Conservation (phyloP, 2,888 invertebrate genomes). For the Agrochola lychnidis region DNA sequence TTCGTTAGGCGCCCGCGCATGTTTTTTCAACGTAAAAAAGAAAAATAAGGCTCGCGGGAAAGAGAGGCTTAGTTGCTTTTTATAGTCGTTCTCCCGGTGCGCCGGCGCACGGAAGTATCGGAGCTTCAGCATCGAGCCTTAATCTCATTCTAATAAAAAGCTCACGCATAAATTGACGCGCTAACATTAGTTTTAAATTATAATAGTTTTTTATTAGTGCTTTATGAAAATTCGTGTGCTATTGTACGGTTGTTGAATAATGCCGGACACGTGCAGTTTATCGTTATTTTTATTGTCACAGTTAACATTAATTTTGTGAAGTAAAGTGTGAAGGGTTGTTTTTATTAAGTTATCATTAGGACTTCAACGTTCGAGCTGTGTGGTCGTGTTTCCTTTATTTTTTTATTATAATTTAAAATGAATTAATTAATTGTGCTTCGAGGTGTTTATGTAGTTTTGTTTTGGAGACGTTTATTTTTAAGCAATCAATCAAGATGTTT, state of each 20-base stretch:
- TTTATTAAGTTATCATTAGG: constrained; percentile 86
- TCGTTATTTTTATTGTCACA: constrained; percentile 86
- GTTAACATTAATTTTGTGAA: constrained; percentile 87
- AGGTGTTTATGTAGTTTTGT: constrained; percentile 74
- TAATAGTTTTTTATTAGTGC: constrained; percentile 80
- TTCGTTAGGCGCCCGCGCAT: constrained; percentile 82
- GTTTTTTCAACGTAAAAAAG: constrained; percentile 82
- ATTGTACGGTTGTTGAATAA: constrained; percentile 83
- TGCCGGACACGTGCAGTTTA: constrained; percentile 87
- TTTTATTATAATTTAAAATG: constrained; percentile 73
- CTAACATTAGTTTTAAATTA: constrained; percentile 81
- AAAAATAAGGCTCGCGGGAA: constrained; percentile 87
- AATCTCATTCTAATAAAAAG: constrained; percentile 90
- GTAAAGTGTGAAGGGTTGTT: constrained; percentile 86
- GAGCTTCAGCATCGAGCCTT: constrained; percentile 88
- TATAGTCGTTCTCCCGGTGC: constrained; percentile 89
- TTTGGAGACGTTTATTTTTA: constrained; percentile 66
- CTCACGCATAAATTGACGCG: constrained; percentile 88
- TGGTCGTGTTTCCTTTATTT: constrained; percentile 83
- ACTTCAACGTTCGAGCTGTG: constrained; percentile 83
- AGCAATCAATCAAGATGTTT: constrained; percentile 82
- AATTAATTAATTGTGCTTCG: constrained; percentile 74
- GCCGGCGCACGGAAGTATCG: constrained; percentile 89
- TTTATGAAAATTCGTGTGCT: constrained; percentile 76
- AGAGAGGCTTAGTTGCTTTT: constrained; percentile 89